phyloP scores from a whole-genome alignment of 2,113 vertebrate species.

The Tricholaema leucomelas region DNA sequence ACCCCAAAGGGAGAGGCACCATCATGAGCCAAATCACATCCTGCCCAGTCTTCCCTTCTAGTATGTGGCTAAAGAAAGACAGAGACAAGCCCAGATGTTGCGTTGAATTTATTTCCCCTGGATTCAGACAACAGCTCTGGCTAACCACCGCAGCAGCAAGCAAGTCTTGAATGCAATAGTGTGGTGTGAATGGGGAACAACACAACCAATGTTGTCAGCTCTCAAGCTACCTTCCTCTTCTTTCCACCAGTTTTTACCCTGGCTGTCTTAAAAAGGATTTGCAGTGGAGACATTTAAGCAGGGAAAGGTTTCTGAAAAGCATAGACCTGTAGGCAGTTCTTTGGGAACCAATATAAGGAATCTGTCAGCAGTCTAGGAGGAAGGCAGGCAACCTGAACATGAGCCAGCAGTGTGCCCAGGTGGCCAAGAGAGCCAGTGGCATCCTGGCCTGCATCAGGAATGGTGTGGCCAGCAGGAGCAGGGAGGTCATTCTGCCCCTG shows the following conservation, averaged over 20 bases:
- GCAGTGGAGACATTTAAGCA: not conserved
- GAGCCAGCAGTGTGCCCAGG: no score
- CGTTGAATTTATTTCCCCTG: conserved; percentile 51
- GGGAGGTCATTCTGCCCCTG: no score
- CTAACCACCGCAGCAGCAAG: not conserved
- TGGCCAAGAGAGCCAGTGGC: no score
- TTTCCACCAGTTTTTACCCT: not conserved
- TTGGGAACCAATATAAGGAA: not conserved
- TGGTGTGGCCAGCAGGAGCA: no score
- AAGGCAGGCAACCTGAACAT: no score
- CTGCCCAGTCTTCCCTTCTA: fast-evolving
- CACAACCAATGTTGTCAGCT: fast-evolving
- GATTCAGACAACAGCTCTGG: conserved; percentile 42
- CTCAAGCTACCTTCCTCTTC: not conserved
- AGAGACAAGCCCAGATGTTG: not conserved
- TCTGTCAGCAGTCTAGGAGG: not conserved
- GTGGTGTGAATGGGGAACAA: fast-evolving
- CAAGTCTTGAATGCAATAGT: not conserved
- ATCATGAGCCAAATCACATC: not conserved
- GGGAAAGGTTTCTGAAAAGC: not conserved
- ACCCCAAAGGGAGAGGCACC: not conserved
- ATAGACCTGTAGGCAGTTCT: not conserved
- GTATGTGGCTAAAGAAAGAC: not conserved
- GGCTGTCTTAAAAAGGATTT: not conserved
- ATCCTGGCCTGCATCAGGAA: no score